Percentiles rank a stretch among this genome's conserved stretches.
phyloP scores from a whole-genome alignment of 1,140 invertebrate species.

The Trachymyrmex cornetzi region DNA sequence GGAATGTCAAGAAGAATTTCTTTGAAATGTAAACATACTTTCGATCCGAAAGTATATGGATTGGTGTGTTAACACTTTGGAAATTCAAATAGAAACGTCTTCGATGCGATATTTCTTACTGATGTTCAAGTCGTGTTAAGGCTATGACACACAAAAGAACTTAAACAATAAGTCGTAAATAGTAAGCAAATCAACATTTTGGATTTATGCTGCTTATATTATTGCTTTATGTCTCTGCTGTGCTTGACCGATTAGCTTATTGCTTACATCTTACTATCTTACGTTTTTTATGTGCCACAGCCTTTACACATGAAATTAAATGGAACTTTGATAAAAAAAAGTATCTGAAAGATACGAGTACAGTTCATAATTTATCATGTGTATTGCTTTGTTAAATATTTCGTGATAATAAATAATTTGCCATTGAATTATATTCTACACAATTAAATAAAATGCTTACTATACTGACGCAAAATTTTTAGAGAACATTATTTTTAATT shows the following conservation, averaged over 20 bases:
- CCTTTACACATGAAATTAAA: background rate
- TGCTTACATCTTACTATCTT: too few relatives aligned
- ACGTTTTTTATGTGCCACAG: too few relatives aligned
- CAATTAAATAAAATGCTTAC: slow-evolving; percentile 1
- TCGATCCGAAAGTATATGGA: background rate
- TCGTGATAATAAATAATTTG: background rate
- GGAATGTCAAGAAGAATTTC: slow-evolving; percentile 15
- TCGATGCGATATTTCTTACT: background rate
- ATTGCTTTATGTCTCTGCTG: too few relatives aligned
- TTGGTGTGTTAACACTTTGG: slow-evolving; percentile 10
- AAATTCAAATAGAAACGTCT: slow-evolving; percentile 15
- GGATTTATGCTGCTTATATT: too few relatives aligned
- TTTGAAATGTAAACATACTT: slow-evolving; percentile 6
- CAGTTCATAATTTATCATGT: background rate
- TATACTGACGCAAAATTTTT: background rate
- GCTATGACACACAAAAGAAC: too few relatives aligned
- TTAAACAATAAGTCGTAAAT: too few relatives aligned
- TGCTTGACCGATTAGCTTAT: too few relatives aligned
- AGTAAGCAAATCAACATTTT: too few relatives aligned
- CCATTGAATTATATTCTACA: background rate
- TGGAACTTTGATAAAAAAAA: slow-evolving; percentile 4
- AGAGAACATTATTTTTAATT: background rate
- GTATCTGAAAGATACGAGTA: background rate
- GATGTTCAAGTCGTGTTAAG: background rate
- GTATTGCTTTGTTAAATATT: background rate